Evolutionary conservation across 2,113 vertebrate species (phyloP), one percentile per base, ranked within the genome.

Genomic region (Engystomops pustulosus): DNA sequence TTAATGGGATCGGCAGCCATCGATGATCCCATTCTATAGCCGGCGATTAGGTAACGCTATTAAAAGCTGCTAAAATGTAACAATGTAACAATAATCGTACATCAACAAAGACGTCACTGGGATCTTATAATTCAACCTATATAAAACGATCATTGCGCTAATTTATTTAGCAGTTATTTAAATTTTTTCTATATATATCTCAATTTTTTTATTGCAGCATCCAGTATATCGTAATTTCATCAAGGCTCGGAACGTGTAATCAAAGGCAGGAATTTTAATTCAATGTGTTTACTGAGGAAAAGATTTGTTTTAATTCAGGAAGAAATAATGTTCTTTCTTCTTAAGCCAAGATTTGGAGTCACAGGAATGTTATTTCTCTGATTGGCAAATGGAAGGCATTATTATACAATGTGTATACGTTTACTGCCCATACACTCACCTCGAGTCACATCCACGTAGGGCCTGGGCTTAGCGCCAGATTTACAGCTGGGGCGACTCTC

Each of bases 231-330:
- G 77, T 58, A 36, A 79, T 44, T 84, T 78, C 72, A 84, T 70
- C 82, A 78, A 70, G 74, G 23, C 82, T 38, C 23, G 62, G 74
- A 78, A 75, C 55, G 72, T 70, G 70, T 84, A 78, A 84, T 84
- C 74, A 84, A 67, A 45, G 53, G 18, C 74, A 78, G 82, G 82
- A 84, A 84, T 84, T 78, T 51, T 69, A 47, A 78, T 84, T 84
- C 38, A 78, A 69, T 78, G 62, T 84, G 82, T 84, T 84, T 84
- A 78, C 82, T 20, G 74, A 45, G 82, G 60, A 84, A 84, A 75
- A 84, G 82, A 78, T 84, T 78, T 84, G 74, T 79, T 84, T 84
- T 84, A 78, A 78, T 84, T 84, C 74, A 58, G 82, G 60, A 84
- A 84, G 74, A 84, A 84, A 84, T 84, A 84, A 84, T 68, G 34